phyloP scores from a whole-genome alignment of 2,888 invertebrate species.

The Maniola hyperantus region DNA sequence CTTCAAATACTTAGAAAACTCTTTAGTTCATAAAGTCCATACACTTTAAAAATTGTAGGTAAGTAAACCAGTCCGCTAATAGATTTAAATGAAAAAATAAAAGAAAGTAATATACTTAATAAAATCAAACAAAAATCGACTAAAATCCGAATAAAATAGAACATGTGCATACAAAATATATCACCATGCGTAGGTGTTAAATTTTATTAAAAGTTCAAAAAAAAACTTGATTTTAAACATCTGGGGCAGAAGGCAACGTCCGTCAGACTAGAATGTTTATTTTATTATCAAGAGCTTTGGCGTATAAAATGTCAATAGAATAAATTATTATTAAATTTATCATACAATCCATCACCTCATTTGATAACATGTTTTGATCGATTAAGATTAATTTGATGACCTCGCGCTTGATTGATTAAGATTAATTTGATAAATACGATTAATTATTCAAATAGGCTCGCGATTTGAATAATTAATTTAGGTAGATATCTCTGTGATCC shows the following conservation, averaged over 20 bases:
- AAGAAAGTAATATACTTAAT: background rate
- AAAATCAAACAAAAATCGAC: background rate
- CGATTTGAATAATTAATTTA: too few species aligned
- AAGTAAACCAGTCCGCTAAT: too few species aligned
- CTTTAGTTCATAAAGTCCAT: too few species aligned
- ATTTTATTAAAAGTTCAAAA: background rate
- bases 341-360: slow-evolving; percentile 9
- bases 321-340: background rate
- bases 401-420: too few species aligned
- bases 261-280: background rate
- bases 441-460: background rate
- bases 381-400: slow-evolving; percentile 7
- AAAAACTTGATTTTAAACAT: slow-evolving; percentile 13
- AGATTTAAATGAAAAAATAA: too few species aligned
- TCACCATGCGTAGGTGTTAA: slow-evolving; percentile 13
- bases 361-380: slow-evolving; percentile 16
- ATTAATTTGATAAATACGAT: background rate
- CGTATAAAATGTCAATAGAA: slow-evolving; percentile 4
- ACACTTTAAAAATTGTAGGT: too few species aligned
- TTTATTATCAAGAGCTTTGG: background rate
- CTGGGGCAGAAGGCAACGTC: slow-evolving; percentile 10
- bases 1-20: too few species aligned
- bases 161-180: background rate
- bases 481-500: too few species aligned
- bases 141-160: background rate